These are phyloP conservation scores for Polylopha cassiicola DNA, from an alignment of 2,888 invertebrate genomes.

Conservation along the genomic window DNA sequence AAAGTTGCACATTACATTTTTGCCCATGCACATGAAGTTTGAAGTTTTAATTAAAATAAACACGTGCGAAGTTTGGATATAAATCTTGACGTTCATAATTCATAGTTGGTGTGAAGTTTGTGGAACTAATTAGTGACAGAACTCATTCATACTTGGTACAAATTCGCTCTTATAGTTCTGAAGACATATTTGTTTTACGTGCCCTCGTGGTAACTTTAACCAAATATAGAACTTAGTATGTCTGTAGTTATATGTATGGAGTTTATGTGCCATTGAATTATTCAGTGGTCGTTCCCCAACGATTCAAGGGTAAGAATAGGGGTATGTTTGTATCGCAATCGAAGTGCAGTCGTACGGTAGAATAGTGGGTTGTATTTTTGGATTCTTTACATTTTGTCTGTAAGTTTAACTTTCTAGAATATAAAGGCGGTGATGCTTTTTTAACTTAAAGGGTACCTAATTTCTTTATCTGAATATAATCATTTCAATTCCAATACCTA, in stretches of 20 bases:
- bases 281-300: conserved; percentile 71
- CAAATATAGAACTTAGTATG: conserved; percentile 62
- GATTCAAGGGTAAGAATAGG: conserved; percentile 75
- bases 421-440: too few relatives aligned
- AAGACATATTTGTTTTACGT: conserved; percentile 71
- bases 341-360: conserved; percentile 30
- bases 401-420: too few relatives aligned
- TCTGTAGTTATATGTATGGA: conserved; percentile 69
- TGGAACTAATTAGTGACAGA: conserved; percentile 55
- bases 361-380: too few relatives aligned
- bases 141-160: conserved; percentile 68
- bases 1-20: too few relatives aligned
- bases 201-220: conserved; percentile 50
- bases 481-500: too few relatives aligned
- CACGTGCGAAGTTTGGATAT: conserved; percentile 4
- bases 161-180: conserved; percentile 65
- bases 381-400: too few relatives aligned
- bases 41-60: conserved; percentile 18
- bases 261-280: conserved; percentile 74
- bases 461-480: too few relatives aligned
- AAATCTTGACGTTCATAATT: conserved; percentile 32
- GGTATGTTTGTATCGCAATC: conserved; percentile 33
- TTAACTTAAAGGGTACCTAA: too few relatives aligned
- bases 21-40: too few relatives aligned
- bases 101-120: conserved; percentile 30